Base-by-base conservation (phyloP, 2,888 invertebrate genomes). In the Pseudococcus longispinus region DNA sequence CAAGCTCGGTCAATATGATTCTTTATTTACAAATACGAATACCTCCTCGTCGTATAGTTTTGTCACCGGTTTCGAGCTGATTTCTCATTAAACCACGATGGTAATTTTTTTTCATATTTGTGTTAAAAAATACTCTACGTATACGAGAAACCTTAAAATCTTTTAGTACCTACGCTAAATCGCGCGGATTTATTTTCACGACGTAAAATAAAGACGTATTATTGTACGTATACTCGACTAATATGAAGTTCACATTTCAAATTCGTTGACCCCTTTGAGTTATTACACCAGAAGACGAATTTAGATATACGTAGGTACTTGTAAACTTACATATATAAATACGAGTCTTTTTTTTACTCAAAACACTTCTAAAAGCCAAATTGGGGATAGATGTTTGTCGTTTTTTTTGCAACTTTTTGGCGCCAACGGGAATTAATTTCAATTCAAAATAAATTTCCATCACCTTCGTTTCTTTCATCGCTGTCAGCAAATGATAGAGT, bases 371-470 rank as follows among this genome's bases (percentile, higher is more conserved):
- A n/a, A 0, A 60, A 60, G 8, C 3, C 23, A 23, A 60, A 9
- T 55, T 55, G 55, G 4, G 55, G n/a, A 55, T 55, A 20, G 23
- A 23, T 20, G 20, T 23, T 60, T 23, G 2, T 23, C 20, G 60
- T 60, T 20, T 60, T n/a, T 55, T 55, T n/a, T 60, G 23, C 23
- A 0, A 8, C 60, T 8, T 60, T 23, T 60, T 60, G 60, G 60
- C 60, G 60, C 60, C 60, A 60, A 23, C 23, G 60, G 60, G 60
- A 60, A 60, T 60, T 60, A 60, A 60, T 60, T 60, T 60, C 23
- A 20, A 60, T 60, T 23, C 60, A 9, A 6, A 11, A 23, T 60
- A 23, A 60, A 60, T 60, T 60, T 60, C 60, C 13, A 60, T 60
- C 60, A 60, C 60, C 60, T 60, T 23, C 23, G 13, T 60, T 9